phyloP scores from a whole-genome alignment of 2,888 invertebrate genomes.

The Neoitamus cyanurus region DNA sequence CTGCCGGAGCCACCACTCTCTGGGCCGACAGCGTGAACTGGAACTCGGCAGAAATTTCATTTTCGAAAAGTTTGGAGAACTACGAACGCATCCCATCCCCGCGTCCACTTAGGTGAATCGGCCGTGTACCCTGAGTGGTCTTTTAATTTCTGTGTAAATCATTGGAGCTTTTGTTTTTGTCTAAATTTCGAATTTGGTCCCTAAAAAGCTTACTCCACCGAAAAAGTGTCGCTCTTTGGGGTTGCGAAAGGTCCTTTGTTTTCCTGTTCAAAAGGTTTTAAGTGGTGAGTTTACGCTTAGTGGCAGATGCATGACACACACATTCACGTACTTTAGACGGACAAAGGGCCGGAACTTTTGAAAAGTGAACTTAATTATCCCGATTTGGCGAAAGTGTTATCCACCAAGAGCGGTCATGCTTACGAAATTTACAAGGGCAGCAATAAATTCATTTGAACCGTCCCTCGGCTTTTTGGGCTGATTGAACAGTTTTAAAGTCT shows the following conservation, averaged over 20 bases:
- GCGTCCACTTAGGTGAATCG: neutral
- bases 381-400: conserved; percentile 52
- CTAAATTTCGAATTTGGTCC: conserved; percentile 34
- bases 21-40: neutral
- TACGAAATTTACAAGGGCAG: conserved; percentile 5
- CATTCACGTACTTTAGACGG: neutral
- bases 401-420: conserved; percentile 33
- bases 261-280: conserved; percentile 28
- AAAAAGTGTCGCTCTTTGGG: conserved; percentile 33
- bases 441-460: neutral
- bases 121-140: conserved; percentile 16
- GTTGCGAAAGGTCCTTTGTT: conserved; percentile 39
- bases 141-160: conserved; percentile 35
- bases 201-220: conserved; percentile 40
- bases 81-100: neutral
- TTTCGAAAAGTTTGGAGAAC: conserved; percentile 15
- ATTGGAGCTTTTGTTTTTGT: conserved; percentile 35
- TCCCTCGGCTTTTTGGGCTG: neutral
- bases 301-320: conserved; percentile 16
- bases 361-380: conserved; percentile 53
- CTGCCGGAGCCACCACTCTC: neutral
- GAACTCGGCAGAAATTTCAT: neutral
- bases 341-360: conserved; percentile 42
- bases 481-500: neutral
- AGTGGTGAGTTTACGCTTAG: conserved; percentile 8